Base-by-base conservation (phyloP, 2,888 invertebrate genomes). In the Globia sparganii region DNA sequence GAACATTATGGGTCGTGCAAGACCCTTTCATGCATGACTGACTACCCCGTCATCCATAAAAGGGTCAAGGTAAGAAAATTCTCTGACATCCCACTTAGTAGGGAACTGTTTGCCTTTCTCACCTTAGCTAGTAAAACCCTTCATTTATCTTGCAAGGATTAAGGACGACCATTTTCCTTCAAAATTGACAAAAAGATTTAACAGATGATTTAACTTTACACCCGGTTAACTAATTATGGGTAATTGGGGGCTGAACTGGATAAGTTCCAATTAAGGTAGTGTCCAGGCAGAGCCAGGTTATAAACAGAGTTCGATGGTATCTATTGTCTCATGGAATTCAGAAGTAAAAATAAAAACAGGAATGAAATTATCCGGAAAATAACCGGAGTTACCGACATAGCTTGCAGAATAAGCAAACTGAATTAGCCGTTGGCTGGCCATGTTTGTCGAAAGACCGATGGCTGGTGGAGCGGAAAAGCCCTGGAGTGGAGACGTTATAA, bases 51-150 rank as follows among this genome's bases (percentile, higher is more conserved):
- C 80, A 85, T 25, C 76, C 80, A 67, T 59, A 4, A 11, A 61
- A 80, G 72, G 86, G 74, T 79, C 58, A 31, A 46, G 40, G 65
- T 37, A 40, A 66, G 81, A 65, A 74, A 46, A 68, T 76, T 59
- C 37, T 13, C 28, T 74, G 82, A 72, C 72, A 74, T 69, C 28
- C 61, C 71, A 67, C 83, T 85, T 81, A 85, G n/a, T 40, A 43
- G n/a, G 49, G 49, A 53, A 49, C 28, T 53, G 73, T 75, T 77
- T 75, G 65, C 71, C 72, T 75, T 78, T 69, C 43, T 1, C 68
- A 81, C 65, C 70, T 78, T 53, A 25, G 13, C 25, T n/a, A 13
- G 53, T 25, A 72, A 21, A 40, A 40, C 67, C 67, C 13, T 40
- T 71, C 37, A 67, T 79, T 83, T 62, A 72, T 70, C 49, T 78